phyloP scores from a whole-genome alignment of 2,888 invertebrate species.

The Syrista parreyssii region DNA sequence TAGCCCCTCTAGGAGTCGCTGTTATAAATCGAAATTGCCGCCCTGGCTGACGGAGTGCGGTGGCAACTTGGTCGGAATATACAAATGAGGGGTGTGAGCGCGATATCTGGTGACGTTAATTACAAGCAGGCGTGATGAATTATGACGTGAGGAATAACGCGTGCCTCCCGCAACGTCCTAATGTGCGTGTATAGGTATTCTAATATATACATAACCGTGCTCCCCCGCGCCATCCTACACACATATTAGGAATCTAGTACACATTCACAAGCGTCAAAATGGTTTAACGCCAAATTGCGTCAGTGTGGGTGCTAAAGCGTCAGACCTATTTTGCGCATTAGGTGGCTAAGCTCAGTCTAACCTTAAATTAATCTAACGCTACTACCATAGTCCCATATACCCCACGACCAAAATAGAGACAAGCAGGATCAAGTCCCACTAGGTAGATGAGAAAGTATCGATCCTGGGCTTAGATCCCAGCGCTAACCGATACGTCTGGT shows the following conservation, averaged over 20 bases:
- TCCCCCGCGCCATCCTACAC: no score
- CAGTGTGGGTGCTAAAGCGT: neutral
- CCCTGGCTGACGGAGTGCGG: slow-evolving; percentile 3
- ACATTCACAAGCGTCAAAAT: neutral
- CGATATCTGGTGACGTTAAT: slow-evolving; percentile 24
- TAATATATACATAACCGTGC: no score
- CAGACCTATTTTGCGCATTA: neutral
- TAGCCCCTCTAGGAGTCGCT: neutral
- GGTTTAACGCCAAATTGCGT: neutral
- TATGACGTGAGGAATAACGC: slow-evolving; percentile 25
- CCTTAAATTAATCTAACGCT: neutral
- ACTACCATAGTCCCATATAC: neutral
- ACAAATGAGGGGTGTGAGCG: slow-evolving; percentile 23
- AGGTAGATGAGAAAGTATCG: neutral
- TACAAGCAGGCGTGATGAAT: slow-evolving; percentile 24
- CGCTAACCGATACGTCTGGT: neutral
- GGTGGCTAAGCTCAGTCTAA: neutral
- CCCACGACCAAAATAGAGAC: neutral
- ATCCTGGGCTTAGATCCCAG: neutral
- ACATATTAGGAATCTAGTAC: neutral
- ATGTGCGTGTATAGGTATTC: neutral
- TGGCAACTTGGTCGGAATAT: slow-evolving; percentile 11
- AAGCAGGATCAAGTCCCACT: neutral
- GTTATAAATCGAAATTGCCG: neutral
- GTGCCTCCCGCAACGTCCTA: slow-evolving; percentile 5